Evolutionary conservation across 2,113 vertebrate species (phyloP), one percentile per base, ranked within the genome.

Genomic region (Raphicerus campestris): DNA sequence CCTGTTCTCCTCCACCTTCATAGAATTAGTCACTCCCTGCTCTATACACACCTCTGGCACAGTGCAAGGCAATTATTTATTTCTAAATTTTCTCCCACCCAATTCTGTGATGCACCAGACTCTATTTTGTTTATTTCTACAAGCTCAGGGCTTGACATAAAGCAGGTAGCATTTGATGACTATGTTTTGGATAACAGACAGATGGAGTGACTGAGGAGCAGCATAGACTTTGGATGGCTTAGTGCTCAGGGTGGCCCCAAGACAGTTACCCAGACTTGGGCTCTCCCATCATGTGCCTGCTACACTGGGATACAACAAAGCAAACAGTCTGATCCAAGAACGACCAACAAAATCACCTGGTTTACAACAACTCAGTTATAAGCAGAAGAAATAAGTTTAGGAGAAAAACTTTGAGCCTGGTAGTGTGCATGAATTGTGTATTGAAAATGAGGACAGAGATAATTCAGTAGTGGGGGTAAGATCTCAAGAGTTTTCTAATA

Each of bases 11-110:
- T 97, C 42, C 93, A 93, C 56, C 53, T 70, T n/a, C 53, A 77
- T 20, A 84, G 73, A 75, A 87, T 95, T 49, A 96, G 92, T 97
- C 94, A 97, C 45, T 92, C 85, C 66, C 70, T 78, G 70, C 70
- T 77, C 89, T 51, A 32, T 35, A 70, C 70, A 92, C 39, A 81
- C 73, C 83, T 94, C 87, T 91, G 49, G 87, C 86, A 96, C 58
- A 55, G 45, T 45, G 16, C 87, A 87, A 24, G 51, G 58, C 91
- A 93, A 93, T 94, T 95, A 92, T 83, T 80, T 63, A 58, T 96
- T 95, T 96, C 89, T 56, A 77, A 60, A 95, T 95, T 80, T 63
- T 14, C 22, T 53, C 60, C 45, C 58, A 73, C 61, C 70, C 92
- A 60, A 84, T 39, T 86, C 87, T 63, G 20, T 53, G 39, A 63